Evolutionary conservation across 2,797 vertebrate genomes (phyloP), one percentile per base, ranked within the genome.

Genomic region (Rhadinocentrus ornatus): DNA sequence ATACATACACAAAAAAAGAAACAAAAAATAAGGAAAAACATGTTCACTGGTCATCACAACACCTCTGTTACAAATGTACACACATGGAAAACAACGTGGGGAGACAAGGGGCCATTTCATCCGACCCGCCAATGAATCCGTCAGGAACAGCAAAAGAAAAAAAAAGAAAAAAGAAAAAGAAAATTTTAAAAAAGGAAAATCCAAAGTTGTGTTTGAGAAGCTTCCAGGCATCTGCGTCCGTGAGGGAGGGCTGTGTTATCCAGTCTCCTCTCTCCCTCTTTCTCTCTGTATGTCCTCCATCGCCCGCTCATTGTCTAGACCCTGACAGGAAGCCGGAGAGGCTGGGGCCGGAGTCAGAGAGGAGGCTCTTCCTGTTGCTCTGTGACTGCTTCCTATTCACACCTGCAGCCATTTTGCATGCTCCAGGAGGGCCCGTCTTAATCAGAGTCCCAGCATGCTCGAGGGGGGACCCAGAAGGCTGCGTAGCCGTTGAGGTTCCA

Each of bases 31-130:
- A 29, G 69, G 84, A 86, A 76, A 65, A 78, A 65, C 71, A 62
- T 74, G 69, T 86, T 90, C 89, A 88, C 89, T 79, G 85, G 88
- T 91, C 81, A 90, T 88, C 85, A 93, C 89, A 86, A 91, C 88
- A 90, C 81, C 83, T 90, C 83, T 90, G 88, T 89, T 90, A 86
- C 88, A 91, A 92, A 93, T 92, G 89, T 92, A 92, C 92, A 94
- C 83, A 77, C 81, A 89, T 62, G 88, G 80, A 87, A 69, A 86
- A 88, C 78, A 73, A 79, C 41, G 71, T 69, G 26, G 62, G 60
- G 20, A 55, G 70, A 24, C 0, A 53, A 35, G 5, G 50, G 34
- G 59, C 59, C 22, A 24, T 67, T 62, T 70, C 52, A 58, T 75
- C 41, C 20, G 67, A 86, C 70, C 89, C 80, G 61, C 69, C 31